Base-by-base conservation (phyloP, 2,888 invertebrate species). In the Miltochrista miniata region DNA sequence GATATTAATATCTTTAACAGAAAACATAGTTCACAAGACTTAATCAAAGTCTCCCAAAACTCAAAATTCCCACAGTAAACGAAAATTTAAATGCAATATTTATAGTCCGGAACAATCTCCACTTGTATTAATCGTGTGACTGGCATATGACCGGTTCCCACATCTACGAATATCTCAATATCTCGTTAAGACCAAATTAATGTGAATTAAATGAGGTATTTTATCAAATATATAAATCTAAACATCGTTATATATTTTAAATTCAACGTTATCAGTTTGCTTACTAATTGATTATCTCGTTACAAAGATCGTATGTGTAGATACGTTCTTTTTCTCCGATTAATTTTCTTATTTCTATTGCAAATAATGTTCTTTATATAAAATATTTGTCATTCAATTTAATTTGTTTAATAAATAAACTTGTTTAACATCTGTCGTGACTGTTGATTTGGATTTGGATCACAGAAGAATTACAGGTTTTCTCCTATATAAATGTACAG, bases 221-320 rank as follows among this genome's bases (percentile, higher is more conserved):
- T 38, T 38, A 38, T 38, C 18, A 38, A 38, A 18, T 24, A 37
- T 38, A 18, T 38, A 18, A 38, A 38, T 38, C 38, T 15, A 38
- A 18, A 18, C 15, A 38, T 38, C 15, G 15, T 36, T 38, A 38
- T n/a, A 15, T n/a, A 18, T 18, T 38, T 38, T 38, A 36, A 13
- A 36, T 36, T 36, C 14, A 36, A 36, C 15, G 15, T 14, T 14
- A 38, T 38, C 38, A 18, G 38, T n/a, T n/a, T 15, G 11, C n/a
- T 18, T 24, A 38, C n/a, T 38, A 38, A 38, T 24, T 38, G 38
- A 38, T 38, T 11, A 18, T 38, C 18, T 38, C n/a, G 38, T 38
- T n/a, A 11, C n/a, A 38, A n/a, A 38, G 15, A 38, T 7, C n/a
- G 18, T 38, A 38, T 38, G 11, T 5, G 15, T 24, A 24, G 2